Conservation (phyloP, 2,888 invertebrate species). For the Drosophila sordidula region DNA sequence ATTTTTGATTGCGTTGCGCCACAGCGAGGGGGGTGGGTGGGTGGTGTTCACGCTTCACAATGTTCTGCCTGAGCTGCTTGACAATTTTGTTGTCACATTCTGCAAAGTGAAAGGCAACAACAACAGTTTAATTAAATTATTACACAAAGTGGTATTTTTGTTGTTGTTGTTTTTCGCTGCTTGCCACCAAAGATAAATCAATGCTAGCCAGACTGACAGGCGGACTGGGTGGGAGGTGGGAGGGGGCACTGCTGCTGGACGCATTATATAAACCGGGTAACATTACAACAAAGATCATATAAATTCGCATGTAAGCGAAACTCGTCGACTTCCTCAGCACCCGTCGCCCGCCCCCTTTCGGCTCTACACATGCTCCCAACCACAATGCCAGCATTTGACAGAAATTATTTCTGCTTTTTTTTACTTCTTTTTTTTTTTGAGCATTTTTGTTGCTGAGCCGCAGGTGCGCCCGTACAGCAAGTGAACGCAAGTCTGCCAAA, state of each 20-base stretch:
- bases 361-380: conserved; percentile 15
- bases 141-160: conserved; percentile 46
- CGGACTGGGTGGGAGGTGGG: not conserved
- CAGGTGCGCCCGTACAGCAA: conserved; percentile 60
- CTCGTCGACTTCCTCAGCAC: conserved; percentile 33
- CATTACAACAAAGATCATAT: conserved; percentile 58
- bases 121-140: conserved; percentile 68
- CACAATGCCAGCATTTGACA: conserved; percentile 61
- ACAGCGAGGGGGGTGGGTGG: not conserved
- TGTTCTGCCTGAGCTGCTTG: conserved; percentile 57
- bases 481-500: conserved; percentile 55
- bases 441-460: conserved; percentile 13
- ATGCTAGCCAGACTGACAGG: conserved; percentile 45
- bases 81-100: conserved; percentile 36
- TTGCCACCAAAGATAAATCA: conserved; percentile 68
- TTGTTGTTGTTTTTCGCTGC: conserved; percentile 12
- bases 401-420: conserved; percentile 45
- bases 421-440: conserved; percentile 21
- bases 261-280: conserved; percentile 63
- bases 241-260: conserved; percentile 29
- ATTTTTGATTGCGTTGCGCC: not conserved
- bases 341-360: not conserved
- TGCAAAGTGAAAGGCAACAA: conserved; percentile 65
- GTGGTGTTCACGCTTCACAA: conserved; percentile 11
- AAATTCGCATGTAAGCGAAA: conserved; percentile 59